phyloP scores from a whole-genome alignment of 2,113 vertebrate genomes.

The Phyllopteryx taeniolatus region DNA sequence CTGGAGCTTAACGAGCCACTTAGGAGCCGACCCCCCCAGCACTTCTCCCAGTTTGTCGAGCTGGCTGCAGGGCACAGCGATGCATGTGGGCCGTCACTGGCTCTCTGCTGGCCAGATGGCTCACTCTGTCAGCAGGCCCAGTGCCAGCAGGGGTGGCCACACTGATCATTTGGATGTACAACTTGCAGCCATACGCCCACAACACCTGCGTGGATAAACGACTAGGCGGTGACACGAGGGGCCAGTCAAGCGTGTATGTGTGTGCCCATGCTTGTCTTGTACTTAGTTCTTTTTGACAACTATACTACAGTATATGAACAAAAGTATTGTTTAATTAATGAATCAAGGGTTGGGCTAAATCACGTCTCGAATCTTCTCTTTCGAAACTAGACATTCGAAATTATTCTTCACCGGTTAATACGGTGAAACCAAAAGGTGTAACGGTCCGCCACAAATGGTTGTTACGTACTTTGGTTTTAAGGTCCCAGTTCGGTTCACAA shows the following conservation, averaged over 20 bases:
- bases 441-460: too few relatives aligned
- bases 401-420: too few relatives aligned
- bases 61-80: slow-evolving; percentile 51
- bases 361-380: too few relatives aligned
- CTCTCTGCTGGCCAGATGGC: slow-evolving; percentile 66
- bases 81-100: slow-evolving; percentile 45
- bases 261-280: not conserved
- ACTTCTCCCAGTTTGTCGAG: slow-evolving; percentile 46
- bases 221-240: slow-evolving; percentile 21
- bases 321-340: too few relatives aligned
- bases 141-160: slow-evolving; percentile 50
- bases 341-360: too few relatives aligned
- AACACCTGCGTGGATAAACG: slow-evolving; percentile 54
- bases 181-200: slow-evolving; percentile 44
- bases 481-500: too few relatives aligned
- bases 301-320: not conserved
- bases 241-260: slow-evolving; percentile 8
- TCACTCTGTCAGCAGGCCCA: slow-evolving; percentile 56
- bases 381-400: too few relatives aligned
- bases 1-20: slow-evolving; percentile 36
- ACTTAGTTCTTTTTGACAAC: not conserved
- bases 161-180: slow-evolving; percentile 51
- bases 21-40: slow-evolving; percentile 28
- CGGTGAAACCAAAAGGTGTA: too few relatives aligned
- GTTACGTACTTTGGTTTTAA: too few relatives aligned